Evolutionary conservation across 2,113 vertebrate species (phyloP), one percentile per base, ranked within the genome.

Genomic region (Circaetus gallicus): DNA sequence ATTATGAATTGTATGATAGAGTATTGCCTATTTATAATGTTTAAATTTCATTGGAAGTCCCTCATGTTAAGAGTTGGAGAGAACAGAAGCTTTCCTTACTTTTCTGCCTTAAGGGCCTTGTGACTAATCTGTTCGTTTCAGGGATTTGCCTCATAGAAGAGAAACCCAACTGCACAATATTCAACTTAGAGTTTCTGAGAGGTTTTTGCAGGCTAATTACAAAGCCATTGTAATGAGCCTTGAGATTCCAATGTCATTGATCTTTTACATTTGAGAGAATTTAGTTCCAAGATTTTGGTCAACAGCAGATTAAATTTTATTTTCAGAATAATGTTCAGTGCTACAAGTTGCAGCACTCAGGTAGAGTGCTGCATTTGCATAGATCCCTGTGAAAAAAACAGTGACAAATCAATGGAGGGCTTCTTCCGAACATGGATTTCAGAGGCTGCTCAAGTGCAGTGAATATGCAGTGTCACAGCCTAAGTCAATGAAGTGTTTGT

Each of bases 1-100:
- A 96, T 96, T 96, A 96, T 93, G 84, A 96, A 94, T 95, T 95
- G 66, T 91, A 66, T 96, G 90, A 95, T 96, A 85, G 95, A 96
- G 73, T 94, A 93, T 95, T 91, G 95, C 94, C 94, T 96, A 96
- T 96, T 97, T 96, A 94, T 96, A 96, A 95, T 85, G 85, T 96
- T 94, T 91, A 88, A 94, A 94, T 95, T 96, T 94, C 90, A 80
- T 47, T 96, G 82, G 53, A 96, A 95, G 95, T 96, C 93, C 56
- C 96, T 93, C 0, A 10, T 90, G 90, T 91, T 87, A 72, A 71
- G 84, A 90, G 87, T 65, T 85, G 70, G 78, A 95, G 66, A 91
- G 95, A 95, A 95, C 91, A 95, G 94, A 93, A 94, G 84, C 84
- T 93, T 96, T 94, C 84, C 91, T 72, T 95, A 95, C 83, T 97